Evolutionary conservation across 2,888 invertebrate species (phyloP).

Genomic region (Melanostoma mellinum): DNA sequence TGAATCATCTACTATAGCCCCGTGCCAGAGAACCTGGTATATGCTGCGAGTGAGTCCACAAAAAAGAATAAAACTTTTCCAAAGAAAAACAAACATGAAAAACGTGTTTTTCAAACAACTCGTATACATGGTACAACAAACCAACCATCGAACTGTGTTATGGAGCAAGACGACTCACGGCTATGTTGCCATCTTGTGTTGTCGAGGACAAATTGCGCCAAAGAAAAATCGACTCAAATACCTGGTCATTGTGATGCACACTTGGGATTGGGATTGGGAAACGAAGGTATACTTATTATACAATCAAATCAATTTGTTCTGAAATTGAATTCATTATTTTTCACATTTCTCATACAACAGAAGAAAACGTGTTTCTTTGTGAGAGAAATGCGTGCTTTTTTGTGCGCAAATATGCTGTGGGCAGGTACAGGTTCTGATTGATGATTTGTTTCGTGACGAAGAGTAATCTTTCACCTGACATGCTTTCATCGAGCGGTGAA

Average conservation of each 20-base stretch:
- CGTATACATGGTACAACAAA: not conserved
- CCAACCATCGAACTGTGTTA: constrained; percentile 4
- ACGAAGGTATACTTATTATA: constrained; percentile 3
- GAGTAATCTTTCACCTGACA: constrained; percentile 32
- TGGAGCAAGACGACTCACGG: not conserved
- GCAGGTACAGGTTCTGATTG: constrained; percentile 17
- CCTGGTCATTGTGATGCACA: constrained; percentile 13
- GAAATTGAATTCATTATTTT: constrained; percentile 29
- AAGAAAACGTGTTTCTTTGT: constrained; percentile 16
- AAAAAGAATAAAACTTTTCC: constrained; percentile 4
- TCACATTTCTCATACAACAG: not conserved
- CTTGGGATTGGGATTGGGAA: constrained; percentile 7
- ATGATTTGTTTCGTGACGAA: constrained; percentile 33
- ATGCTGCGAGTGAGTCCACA: constrained; percentile 10
- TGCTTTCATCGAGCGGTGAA: constrained; percentile 19
- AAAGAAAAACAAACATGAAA: constrained; percentile 45
- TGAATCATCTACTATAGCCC: constrained; percentile 32
- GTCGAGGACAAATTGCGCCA: constrained; percentile 48
- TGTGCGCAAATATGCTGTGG: not conserved
- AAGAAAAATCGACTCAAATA: constrained; percentile 35
- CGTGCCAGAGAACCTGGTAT: constrained; percentile 18
- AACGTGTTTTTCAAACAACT: constrained; percentile 42
- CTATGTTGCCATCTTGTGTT: constrained; percentile 25
- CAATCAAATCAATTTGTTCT: constrained; percentile 34
- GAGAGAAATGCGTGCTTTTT: constrained; percentile 8